Evolutionary conservation across 2,113 vertebrate species (phyloP).

Genomic region (Todiramphus chloris): DNA sequence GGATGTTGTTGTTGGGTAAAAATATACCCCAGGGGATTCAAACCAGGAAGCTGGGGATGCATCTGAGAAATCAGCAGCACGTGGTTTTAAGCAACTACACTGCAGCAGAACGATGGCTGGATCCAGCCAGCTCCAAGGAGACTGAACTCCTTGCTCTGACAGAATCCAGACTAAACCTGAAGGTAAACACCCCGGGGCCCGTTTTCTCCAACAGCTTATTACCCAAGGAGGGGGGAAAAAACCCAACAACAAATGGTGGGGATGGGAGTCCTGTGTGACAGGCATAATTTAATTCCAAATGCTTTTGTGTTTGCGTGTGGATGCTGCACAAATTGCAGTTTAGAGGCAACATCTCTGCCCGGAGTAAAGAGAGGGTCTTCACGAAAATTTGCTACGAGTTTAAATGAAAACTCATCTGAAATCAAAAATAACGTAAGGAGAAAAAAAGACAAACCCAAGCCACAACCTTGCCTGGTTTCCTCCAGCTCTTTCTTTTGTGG

Average conservation of each 20-base stretch:
- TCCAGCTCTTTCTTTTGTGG: neutral
- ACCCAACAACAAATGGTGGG: neutral
- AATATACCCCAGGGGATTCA: neutral
- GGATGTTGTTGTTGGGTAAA: neutral
- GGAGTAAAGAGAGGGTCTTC: neutral
- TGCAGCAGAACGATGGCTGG: neutral
- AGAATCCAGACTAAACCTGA: neutral
- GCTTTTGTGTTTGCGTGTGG: accelerated
- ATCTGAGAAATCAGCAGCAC: neutral
- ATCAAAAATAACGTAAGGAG: neutral
- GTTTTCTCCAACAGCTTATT: neutral
- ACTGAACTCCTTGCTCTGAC: neutral
- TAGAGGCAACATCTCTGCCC: neutral
- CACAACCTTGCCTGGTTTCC: neutral
- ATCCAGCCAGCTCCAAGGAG: neutral
- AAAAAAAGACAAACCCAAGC: neutral
- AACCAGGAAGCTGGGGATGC: neutral
- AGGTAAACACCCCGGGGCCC: neutral
- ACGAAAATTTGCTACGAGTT: neutral
- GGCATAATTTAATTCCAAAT: neutral
- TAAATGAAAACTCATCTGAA: neutral
- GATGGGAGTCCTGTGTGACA: neutral
- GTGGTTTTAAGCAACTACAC: neutral
- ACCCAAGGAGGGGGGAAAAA: accelerated
- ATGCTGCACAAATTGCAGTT: neutral